Evolutionary conservation across 2,888 invertebrate species (phyloP), one percentile per base, ranked within the genome.

Genomic region (Elmis aenea): DNA sequence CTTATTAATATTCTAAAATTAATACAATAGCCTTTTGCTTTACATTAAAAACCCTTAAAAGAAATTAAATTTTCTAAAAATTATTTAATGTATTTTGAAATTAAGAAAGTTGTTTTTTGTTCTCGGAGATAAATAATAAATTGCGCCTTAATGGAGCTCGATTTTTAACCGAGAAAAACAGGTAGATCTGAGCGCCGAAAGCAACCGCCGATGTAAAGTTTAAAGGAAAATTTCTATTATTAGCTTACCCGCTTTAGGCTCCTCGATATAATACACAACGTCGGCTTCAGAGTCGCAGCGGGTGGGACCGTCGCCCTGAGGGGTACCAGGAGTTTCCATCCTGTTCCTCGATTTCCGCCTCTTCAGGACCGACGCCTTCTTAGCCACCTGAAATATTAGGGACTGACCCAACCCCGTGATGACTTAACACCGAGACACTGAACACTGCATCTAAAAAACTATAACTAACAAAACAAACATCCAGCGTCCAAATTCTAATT

Each of bases 341-440:
- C 77, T 72, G 55, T 77, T 78, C 54, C 77, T 70, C 31, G 82
- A 82, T 62, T 82, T 81, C 42, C 83, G 70, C 42, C 84, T 70
- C 61, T 82, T 81, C 51, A 83, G 71, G 48, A 83, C 80, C 54
- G 81, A 83, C 46, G 83, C 83, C 59, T 81, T 79, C 63, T 83
- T 81, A 44, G 82, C 82, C 57, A 82, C 81, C 79, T 82, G 78
- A 59, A 76, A 75, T 71, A 79, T 78, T 63, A 79, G 73, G 72
- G 78, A 79, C 78, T 79, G 75, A 74, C 74, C 73, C 74, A 66
- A 65, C 49, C 62, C 58, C n/a, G 62, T 61, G 62, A 60, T 59
- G 56, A 65, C 66, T 65, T 62, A 66, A 67, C 67, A 66, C 63
- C 64, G 54, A 66, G 59, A 66, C 64, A 66, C 55, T 62, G 55